Conservation (phyloP, 2,797 vertebrate genomes). For the Vireo griseus region DNA sequence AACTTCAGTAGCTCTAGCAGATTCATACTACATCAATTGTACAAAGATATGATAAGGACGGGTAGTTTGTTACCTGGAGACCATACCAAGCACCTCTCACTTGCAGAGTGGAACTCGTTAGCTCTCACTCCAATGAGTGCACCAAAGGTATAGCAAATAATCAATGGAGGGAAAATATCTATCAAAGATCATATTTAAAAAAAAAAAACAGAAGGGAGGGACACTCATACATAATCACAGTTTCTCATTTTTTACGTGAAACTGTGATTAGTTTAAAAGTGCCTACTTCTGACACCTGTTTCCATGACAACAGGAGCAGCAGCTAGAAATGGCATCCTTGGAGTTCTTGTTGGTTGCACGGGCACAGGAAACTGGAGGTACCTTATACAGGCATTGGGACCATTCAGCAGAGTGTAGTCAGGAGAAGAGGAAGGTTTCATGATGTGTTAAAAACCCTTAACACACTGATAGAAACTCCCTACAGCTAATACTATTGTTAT, state of each 20-base stretch:
- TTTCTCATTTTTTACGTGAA: not conserved
- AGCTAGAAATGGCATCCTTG: not conserved
- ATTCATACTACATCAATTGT: not conserved
- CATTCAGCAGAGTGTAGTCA: not conserved
- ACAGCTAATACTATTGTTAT: not conserved
- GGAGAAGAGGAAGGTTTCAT: not conserved
- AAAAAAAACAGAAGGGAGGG: not conserved
- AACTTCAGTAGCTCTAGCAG: not conserved
- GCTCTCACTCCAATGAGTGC: not conserved
- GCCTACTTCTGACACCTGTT: constrained; percentile 47
- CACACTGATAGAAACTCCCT: not conserved
- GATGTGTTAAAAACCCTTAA: not conserved
- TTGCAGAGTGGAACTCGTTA: not conserved
- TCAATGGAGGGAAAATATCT: not conserved
- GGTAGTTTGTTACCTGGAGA: not conserved
- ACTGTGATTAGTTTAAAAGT: constrained; percentile 22
- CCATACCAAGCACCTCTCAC: not conserved
- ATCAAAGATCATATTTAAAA: not conserved
- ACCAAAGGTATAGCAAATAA: not conserved
- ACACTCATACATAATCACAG: not conserved
- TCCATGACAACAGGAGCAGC: constrained; percentile 65
- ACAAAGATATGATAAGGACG: not conserved
- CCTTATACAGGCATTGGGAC: not conserved
- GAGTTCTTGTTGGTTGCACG: not conserved
- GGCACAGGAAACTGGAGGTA: not conserved